Evolutionary conservation across 2,888 invertebrate species (phyloP).

Genomic region (Xestia xanthographa): DNA sequence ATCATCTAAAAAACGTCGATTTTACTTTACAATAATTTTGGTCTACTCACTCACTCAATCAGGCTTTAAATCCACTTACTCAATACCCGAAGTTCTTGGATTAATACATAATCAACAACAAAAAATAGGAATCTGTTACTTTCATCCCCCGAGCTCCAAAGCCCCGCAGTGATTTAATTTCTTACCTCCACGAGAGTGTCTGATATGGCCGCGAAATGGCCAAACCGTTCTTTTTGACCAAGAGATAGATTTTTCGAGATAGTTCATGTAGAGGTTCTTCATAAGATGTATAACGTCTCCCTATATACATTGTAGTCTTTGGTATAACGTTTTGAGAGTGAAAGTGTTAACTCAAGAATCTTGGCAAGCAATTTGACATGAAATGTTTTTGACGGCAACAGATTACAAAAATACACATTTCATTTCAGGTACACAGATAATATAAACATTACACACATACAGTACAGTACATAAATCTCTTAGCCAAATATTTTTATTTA

Average conservation of each 20-base stretch:
- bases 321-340: not conserved
- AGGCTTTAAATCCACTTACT: not conserved
- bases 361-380: not conserved
- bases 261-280: not conserved
- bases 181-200: not conserved
- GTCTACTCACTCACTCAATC: not conserved
- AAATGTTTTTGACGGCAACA: not conserved
- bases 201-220: not conserved
- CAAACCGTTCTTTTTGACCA: not conserved
- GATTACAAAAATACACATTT: not conserved
- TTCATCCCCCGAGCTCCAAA: not conserved
- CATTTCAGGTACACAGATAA: not conserved
- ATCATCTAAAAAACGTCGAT: no score
- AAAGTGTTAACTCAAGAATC: not conserved
- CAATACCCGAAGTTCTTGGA: not conserved
- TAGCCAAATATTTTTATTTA: slow-evolving; percentile 4
- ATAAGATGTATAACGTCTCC: not conserved
- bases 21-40: not conserved
- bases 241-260: not conserved
- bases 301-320: no score
- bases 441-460: not conserved
- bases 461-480: not conserved
- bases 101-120: no score
- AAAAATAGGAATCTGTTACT: not conserved
- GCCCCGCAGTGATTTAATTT: not conserved